phyloP scores from a whole-genome alignment of 1,140 invertebrate genomes.

The Drosophila punjabiensis region DNA sequence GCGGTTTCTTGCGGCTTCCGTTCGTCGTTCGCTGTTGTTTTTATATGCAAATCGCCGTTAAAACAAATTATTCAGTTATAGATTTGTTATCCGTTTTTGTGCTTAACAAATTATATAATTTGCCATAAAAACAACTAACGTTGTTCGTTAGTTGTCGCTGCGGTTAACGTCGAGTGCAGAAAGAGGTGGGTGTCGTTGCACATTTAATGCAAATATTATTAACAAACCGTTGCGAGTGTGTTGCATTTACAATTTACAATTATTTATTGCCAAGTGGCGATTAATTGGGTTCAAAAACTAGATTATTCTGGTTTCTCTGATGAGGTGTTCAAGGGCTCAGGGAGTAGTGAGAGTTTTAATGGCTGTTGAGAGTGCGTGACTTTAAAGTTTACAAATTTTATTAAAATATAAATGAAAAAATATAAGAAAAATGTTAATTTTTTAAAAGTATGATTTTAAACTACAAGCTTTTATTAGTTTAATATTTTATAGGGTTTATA shows the following conservation, averaged over 20 bases:
- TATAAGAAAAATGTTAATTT: background rate
- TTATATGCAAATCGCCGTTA: conserved; percentile 54
- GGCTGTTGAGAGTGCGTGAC: background rate
- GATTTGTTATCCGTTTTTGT: conserved; percentile 42
- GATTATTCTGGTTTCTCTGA: conserved; percentile 1
- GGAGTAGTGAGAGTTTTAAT: background rate
- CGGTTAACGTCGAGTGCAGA: conserved; percentile 49
- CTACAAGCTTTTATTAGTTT: background rate
- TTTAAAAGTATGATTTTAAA: too few relatives aligned
- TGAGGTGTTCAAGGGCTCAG: background rate
- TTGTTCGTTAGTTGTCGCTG: conserved; percentile 49
- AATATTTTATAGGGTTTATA: background rate
- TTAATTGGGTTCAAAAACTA: conserved; percentile 10
- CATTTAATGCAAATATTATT: conserved; percentile 26
- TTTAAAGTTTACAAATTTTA: background rate
- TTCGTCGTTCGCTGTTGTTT: conserved; percentile 29
- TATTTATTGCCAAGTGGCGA: conserved; percentile 12
- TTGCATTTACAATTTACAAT: conserved; percentile 21
- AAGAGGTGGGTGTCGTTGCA: conserved; percentile 61
- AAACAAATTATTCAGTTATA: conserved; percentile 23
- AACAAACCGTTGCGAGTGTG: conserved; percentile 7
- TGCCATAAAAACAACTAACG: conserved; percentile 51
- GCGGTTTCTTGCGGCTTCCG: conserved; percentile 29
- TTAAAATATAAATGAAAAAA: background rate
- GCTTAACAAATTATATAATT: conserved; percentile 70